A percentile compares a stretch with the other conserved stretches of the same genome.
These are phyloP conservation scores for Orchestia grillus DNA, from an alignment of 1,140 invertebrate genomes.

Conservation along the genomic window DNA sequence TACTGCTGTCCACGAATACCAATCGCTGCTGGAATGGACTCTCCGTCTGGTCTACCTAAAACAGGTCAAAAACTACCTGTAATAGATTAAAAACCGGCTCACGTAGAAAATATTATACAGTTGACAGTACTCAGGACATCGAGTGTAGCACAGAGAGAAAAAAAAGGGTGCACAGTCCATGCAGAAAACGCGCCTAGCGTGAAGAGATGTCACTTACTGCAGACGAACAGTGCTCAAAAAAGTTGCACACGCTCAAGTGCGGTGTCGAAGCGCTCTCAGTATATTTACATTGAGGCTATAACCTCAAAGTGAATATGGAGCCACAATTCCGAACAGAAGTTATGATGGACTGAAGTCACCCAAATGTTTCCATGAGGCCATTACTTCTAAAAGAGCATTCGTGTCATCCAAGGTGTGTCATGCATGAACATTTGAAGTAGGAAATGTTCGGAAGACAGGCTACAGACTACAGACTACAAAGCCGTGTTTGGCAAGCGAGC, in stretches of 20 bases:
- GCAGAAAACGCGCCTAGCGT: background rate
- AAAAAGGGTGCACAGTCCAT: background rate
- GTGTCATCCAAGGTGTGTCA: background rate
- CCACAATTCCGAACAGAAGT: background rate
- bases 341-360: background rate
- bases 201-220: background rate
- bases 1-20: background rate
- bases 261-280: background rate
- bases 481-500: background rate
- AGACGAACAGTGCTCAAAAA: background rate
- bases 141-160: background rate
- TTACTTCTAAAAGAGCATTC: background rate
- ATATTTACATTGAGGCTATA: background rate
- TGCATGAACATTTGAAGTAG: background rate
- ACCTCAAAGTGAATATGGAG: background rate
- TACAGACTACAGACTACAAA: background rate
- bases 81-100: background rate
- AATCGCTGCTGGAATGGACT: slow-evolving; percentile 6
- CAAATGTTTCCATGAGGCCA: background rate
- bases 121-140: background rate
- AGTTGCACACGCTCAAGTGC: background rate
- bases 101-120: background rate
- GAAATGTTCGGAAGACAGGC: background rate
- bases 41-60: background rate
- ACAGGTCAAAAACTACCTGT: background rate